Evolutionary conservation across 30 jellyfish, hydroid and myxozoan species (phyloP).

Genomic region (Hydra vulgaris): DNA sequence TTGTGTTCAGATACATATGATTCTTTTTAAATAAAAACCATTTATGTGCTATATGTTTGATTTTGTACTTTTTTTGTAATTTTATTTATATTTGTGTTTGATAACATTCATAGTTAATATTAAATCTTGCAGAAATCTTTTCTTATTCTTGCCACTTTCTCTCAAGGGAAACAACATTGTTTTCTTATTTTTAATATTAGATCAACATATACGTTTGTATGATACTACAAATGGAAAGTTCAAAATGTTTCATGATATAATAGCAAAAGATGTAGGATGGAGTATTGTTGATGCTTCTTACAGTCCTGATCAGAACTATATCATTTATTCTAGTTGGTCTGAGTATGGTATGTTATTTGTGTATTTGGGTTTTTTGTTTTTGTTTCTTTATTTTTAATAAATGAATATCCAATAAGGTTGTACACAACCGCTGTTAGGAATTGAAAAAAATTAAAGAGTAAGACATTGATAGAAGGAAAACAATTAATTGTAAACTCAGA

Average conservation of each 20-base stretch:
- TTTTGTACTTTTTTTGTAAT: background rate
- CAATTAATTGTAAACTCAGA: no score
- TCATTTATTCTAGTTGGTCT: slow-evolving; percentile 84
- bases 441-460: no score
- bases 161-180: no score
- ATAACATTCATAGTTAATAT: no score
- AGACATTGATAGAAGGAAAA: no score
- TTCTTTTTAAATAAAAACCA: no score
- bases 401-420: no score
- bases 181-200: slow-evolving; percentile 34
- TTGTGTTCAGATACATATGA: no score
- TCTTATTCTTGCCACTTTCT: no score
- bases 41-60: no score
- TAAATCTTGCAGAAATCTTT: no score
- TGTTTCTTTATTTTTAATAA: background rate
- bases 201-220: slow-evolving; percentile 84
- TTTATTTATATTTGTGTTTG: background rate
- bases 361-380: background rate
- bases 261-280: slow-evolving; percentile 93
- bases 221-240: slow-evolving; percentile 84
- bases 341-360: slow-evolving; percentile 54
- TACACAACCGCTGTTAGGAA: no score
- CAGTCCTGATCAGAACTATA: slow-evolving; percentile 83
- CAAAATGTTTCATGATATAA: slow-evolving; percentile 53
- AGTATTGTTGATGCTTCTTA: slow-evolving; percentile 92